Evolutionary conservation across 2,113 vertebrate genomes (phyloP).

Genomic region (Phycodurus eques): DNA sequence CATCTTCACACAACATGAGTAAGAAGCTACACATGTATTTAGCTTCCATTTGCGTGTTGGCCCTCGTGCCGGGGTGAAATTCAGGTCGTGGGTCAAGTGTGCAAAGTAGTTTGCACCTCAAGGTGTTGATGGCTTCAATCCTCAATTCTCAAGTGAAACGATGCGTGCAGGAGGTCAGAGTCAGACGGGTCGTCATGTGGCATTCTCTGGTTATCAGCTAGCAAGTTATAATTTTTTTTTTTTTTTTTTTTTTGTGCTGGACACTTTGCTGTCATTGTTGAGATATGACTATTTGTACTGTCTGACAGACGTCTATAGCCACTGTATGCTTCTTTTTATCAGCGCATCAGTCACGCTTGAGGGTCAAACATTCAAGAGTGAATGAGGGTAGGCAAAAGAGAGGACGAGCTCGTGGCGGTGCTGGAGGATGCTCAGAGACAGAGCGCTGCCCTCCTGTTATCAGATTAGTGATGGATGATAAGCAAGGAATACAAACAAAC

Average conservation of each 20-base stretch:
- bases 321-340: constrained; percentile 49
- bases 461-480: constrained; percentile 65
- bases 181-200: constrained; percentile 38
- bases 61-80: constrained; percentile 27
- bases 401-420: constrained; percentile 40
- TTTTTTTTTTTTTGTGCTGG: constrained; percentile 35
- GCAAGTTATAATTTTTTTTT: constrained; percentile 2
- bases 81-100: constrained; percentile 57
- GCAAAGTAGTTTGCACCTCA: constrained; percentile 58
- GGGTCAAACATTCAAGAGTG: constrained; percentile 67
- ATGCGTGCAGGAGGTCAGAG: constrained; percentile 33
- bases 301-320: constrained; percentile 43
- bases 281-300: constrained; percentile 42
- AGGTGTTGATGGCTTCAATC: constrained; percentile 60
- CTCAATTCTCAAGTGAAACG: constrained; percentile 25
- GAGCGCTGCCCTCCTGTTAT: constrained; percentile 69
- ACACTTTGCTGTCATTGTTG: constrained; percentile 58
- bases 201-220: constrained; percentile 16
- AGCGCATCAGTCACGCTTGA: constrained; percentile 53
- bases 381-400: constrained; percentile 39
- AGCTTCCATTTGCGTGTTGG: constrained; percentile 3
- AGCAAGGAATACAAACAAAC: constrained; percentile 66
- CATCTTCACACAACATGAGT: background rate
- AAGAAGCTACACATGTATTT: background rate
- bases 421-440: constrained; percentile 53